Evolutionary conservation across 2,113 vertebrate genomes (phyloP), one percentile per base, ranked within the genome.

Genomic region (Bostrychus sinensis): DNA sequence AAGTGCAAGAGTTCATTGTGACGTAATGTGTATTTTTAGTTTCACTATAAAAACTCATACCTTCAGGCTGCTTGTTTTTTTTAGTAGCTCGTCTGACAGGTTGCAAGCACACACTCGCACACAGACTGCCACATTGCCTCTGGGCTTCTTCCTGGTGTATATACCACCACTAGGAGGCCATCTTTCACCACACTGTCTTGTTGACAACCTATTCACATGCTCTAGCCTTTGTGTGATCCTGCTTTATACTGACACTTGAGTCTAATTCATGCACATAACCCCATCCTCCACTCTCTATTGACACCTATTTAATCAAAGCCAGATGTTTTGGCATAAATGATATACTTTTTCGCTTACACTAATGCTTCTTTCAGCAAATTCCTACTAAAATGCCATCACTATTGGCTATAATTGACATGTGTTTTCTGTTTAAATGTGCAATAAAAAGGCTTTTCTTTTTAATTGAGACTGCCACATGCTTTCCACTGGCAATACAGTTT

Each of bases 151-250:
- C 14, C 36, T 57, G 16, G 3, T 66, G 13, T 19, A 1, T 10
- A 19, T 13, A 28, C 13, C 12, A 59, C 86, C 88, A 80, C 81
- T 85, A 86, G 90, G 81, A 81, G 90, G 86, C 11, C 77, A 64
- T 80, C 61, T 51, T 19, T 64, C 58, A 73, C 83, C 67, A 19
- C 34, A 41, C 20, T 71, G 37, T 59, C 10, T 61, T 19, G 3
- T 23, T 41, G 19, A 60, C 60, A 28, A 37, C 62, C 25, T 37
- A 4, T 3, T 19, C 23, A 56, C 54, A 34, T 28, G 7, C 32
- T 38, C 34, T 4, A 7, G 55, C 70, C 81, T 88, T 82, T 84
- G 79, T 84, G 66, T 67, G 70, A 77, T 28, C 9, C n/a, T 8
- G 7, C 16, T 23, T 39, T 72, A 61, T 62, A 34, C 53, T 58